Evolutionary conservation across 2,888 invertebrate genomes (phyloP).

Genomic region (Pterostichus niger): DNA sequence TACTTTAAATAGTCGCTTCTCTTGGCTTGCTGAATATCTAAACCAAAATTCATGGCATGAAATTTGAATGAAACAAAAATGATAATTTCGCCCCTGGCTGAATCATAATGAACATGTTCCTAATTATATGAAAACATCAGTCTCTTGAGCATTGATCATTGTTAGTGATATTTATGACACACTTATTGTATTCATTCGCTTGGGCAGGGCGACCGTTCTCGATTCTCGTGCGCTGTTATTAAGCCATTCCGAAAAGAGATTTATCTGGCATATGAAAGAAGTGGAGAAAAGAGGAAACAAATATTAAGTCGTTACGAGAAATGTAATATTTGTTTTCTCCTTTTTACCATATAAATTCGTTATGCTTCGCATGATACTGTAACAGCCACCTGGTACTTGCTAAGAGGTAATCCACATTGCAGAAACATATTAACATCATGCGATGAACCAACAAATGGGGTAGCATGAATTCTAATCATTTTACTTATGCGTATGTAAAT

Average conservation of each 20-base stretch:
- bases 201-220: not conserved
- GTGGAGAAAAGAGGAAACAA: slow-evolving; percentile 24
- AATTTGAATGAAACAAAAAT: too few species aligned
- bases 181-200: slow-evolving; percentile 2
- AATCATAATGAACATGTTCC: slow-evolving; percentile 15
- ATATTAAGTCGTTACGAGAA: slow-evolving; percentile 16
- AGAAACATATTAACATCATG: too few species aligned
- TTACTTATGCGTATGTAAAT: too few species aligned
- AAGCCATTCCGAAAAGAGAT: slow-evolving; percentile 34
- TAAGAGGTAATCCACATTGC: too few species aligned
- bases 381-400: too few species aligned
- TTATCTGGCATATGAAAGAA: slow-evolving; percentile 35
- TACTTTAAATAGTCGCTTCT: too few species aligned
- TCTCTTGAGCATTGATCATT: not conserved
- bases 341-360: slow-evolving; percentile 9
- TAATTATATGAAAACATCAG: slow-evolving; percentile 21
- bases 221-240: not conserved
- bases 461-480: too few species aligned
- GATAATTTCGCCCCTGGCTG: not conserved
- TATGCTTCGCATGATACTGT: slow-evolving; percentile 1
- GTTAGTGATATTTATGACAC: slow-evolving; percentile 17
- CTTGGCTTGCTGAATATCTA: too few species aligned
- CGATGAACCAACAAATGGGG: too few species aligned
- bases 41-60: too few species aligned
- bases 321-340: slow-evolving; percentile 19